Base-by-base conservation (phyloP, 2,888 invertebrate genomes). In the Lordiphosa andalusiaca region DNA sequence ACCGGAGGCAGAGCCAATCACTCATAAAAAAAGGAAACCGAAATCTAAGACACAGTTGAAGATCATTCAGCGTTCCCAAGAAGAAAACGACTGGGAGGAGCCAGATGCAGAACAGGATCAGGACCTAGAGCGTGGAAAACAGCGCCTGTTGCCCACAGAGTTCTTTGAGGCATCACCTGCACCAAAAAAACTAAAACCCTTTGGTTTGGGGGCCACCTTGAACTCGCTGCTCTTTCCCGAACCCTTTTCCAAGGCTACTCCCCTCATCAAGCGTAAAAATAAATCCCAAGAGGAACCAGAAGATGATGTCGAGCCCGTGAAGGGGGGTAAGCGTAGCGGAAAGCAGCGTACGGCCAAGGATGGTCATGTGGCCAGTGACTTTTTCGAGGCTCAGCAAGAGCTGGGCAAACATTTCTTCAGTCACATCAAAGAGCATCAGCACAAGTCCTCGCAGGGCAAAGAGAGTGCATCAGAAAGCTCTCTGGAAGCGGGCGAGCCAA, bases 81-180 rank as follows among this genome's bases (percentile, higher is more conserved):
- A 60, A 6, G 53, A 60, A 7, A 59, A 68, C 9, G 30, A 30
- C 30, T 30, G 30, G 30, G 30, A 30, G 9, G 21, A 13, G 7
- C 16, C 10, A 16, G 30, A 33, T 6, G 35, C 19, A 25, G 50
- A 54, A 5, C 25, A n/a, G 2, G 50, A 63, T 0, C 40, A 51
- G 13, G 37, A 25, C 7, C 6, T 7, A 25, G 25, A 57, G 3
- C 59, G 52, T 1, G 44, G 37, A 2, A 68, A 59, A 50, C 16
- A 56, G 9, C 83, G 68, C 2, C 61, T 86, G 4, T 44, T 86
- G 9, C 86, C 84, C 7, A 84, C 86, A 0, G 88, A 88, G 38
- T 88, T 87, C 61, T 88, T 84, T 7, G 88, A 88, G 59, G 67
- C 81, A 0, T 35, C 83, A 6, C 80, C 87, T 0, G 46, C 69